Evolutionary conservation across 2,797 vertebrate species (phyloP), one percentile per base, ranked within the genome.

Genomic region (Cuculus canorus): DNA sequence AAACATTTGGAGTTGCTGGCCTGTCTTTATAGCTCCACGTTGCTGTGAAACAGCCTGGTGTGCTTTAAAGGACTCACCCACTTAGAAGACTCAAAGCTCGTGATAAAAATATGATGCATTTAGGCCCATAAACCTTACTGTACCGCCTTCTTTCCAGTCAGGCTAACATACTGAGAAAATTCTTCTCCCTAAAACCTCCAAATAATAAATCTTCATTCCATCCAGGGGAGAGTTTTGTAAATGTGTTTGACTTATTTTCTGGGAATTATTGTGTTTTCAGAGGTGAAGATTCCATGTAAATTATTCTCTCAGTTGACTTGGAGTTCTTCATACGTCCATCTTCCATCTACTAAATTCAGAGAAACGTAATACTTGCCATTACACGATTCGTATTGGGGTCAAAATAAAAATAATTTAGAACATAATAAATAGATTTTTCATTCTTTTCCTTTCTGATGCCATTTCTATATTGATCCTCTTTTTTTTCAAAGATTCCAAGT

Each of bases 1-100:
- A 97, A 97, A 96, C 57, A 86, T 92, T 96, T 95, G 87, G 91
- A 95, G 70, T 96, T 96, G 68, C 87, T 90, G 87, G 77, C 81
- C 95, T 95, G 90, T 82, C 95, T 97, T 95, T 86, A 64, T 59
- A 72, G 93, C 83, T 91, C 91, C 88, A 82, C 25, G 3, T 61
- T 77, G 47, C 92, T 94, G 66, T 86, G 79, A 96, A 84, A 92
- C 54, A 95, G 89, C 92, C 88, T 90, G 73, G 77, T 10, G 9
- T 73, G 78, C 25, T 94, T 93, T 92, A 86, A 95, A 96, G 81
- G 88, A 94, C 92, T 95, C 80, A 59, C 79, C 47, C 91, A 87
- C 71, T 92, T 90, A 92, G 56, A 95, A 69, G 61, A 83, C 54
- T 92, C 61, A 8, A 48, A 43, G 69, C 10, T 60, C 53, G 63